Evolutionary conservation across 1,140 invertebrate genomes (phyloP), one percentile per base, ranked within the genome.

Genomic region (Colletes latitarsis): DNA sequence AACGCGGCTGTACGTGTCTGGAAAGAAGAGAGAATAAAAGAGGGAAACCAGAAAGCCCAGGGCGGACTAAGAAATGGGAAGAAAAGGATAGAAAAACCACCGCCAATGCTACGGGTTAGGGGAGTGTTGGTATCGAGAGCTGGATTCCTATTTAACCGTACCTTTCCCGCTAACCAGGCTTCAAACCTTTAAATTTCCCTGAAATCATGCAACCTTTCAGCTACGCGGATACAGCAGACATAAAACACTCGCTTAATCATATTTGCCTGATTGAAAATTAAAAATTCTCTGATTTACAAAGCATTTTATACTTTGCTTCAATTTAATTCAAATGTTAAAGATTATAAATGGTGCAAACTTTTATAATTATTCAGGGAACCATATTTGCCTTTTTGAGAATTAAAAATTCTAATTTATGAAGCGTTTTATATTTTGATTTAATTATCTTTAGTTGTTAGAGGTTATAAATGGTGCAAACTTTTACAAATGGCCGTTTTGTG

Each of bases 1-100:
- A 82, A 82, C 62, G 69, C 76, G 76, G 58, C 62, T 46, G 68
- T 58, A 82, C 78, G 72, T 81, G 78, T 81, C 78, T 62, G 21
- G 72, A 76, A 76, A 81, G 70, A 67, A 66, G 55, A 70, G 41
- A 67, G 63, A 86, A 73, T 30, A 30, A 63, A 57, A 14, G 49
- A 9, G 17, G 49, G 15, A 53, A 77, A 58, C 5, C 8, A 70
- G 53, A 55, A 53, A 30, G 63, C 57, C 19, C 10, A 21, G 49
- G 43, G 68, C 39, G 19, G 21, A 30, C 43, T 63, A 62, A 80
- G 39, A 49, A 53, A 68, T 46, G 70, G 58, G 57, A 52, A 58
- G 76, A 66, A 62, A 77, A n/a, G 60, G 57, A 10, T 6, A 41
- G 62, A 53, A 79, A 58, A 84, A 69, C 49, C 52, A 73, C 49